A percentile compares a stretch with the other conserved stretches of the same genome.
phyloP scores from a whole-genome alignment of 2,888 invertebrate species.

The Euproctis similis region DNA sequence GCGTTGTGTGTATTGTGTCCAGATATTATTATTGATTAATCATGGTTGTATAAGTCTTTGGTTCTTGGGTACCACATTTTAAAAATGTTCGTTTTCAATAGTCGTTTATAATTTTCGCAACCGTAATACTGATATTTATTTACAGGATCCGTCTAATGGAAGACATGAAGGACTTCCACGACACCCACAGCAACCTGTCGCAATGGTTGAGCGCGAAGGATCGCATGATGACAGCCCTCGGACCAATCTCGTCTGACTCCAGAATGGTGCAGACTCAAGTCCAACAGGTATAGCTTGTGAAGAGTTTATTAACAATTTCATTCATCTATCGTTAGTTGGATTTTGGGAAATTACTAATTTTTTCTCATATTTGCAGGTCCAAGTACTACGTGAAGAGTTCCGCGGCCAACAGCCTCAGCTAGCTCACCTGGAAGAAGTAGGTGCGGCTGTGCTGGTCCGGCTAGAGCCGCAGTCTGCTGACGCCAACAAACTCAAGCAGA shows the following conservation, averaged over 20 bases:
- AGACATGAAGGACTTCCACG: slow-evolving; percentile 93
- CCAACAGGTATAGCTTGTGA: slow-evolving; percentile 78
- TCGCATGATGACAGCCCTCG: slow-evolving; percentile 95
- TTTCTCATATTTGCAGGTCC: slow-evolving; percentile 63
- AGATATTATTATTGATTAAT: too few relatives aligned
- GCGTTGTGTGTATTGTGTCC: too few relatives aligned
- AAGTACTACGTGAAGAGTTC: slow-evolving; percentile 96
- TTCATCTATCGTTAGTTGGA: too few relatives aligned
- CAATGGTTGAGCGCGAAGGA: slow-evolving; percentile 95
- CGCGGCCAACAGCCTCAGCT: slow-evolving; percentile 93
- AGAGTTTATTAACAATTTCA: too few relatives aligned
- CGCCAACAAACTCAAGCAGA: slow-evolving; percentile 75
- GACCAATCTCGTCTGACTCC: slow-evolving; percentile 96
- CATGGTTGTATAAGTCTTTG: too few relatives aligned
- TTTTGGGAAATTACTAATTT: not conserved
- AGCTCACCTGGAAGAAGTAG: slow-evolving; percentile 88
- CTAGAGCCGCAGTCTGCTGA: slow-evolving; percentile 69
- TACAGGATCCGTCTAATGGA: slow-evolving; percentile 82
- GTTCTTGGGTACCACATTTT: too few relatives aligned
- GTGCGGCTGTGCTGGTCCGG: slow-evolving; percentile 81
- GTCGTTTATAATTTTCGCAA: not conserved
- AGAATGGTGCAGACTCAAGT: slow-evolving; percentile 97
- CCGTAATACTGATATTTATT: not conserved
- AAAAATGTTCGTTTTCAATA: not conserved
- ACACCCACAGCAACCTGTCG: slow-evolving; percentile 87